Conservation (phyloP, 2,888 invertebrate genomes). For the Melanophora roralis region DNA sequence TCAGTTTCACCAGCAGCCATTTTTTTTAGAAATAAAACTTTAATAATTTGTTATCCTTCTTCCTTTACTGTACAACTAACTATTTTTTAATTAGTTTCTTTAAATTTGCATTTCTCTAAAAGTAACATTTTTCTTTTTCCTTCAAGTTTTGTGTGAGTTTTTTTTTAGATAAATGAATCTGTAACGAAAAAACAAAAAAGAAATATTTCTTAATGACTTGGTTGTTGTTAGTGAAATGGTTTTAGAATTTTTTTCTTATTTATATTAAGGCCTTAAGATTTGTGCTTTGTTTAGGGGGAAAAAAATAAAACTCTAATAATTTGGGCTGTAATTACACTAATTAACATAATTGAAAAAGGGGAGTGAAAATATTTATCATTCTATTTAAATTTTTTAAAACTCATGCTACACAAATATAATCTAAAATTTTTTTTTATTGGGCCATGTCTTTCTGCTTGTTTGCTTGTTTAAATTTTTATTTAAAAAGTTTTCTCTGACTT, state of each 20-base stretch:
- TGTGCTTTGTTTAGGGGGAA: neutral
- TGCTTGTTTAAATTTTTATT: too few relatives aligned
- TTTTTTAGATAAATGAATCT: conserved; percentile 52
- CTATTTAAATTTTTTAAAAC: too few relatives aligned
- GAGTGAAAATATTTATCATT: too few relatives aligned
- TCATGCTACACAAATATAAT: too few relatives aligned
- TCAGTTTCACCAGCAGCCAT: too few relatives aligned
- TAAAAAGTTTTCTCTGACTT: too few relatives aligned
- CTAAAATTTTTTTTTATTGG: too few relatives aligned
- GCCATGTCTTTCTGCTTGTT: too few relatives aligned
- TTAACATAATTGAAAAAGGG: too few relatives aligned
- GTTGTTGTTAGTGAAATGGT: conserved; percentile 26
- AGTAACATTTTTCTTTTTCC: neutral
- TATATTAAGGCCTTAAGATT: neutral
- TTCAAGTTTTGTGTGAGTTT: conserved; percentile 7
- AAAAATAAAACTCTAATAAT: too few relatives aligned
- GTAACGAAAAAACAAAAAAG: conserved; percentile 16
- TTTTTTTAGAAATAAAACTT: conserved; percentile 13
- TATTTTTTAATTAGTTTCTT: neutral
- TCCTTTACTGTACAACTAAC: neutral
- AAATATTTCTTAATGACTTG: conserved; percentile 26
- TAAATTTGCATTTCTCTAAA: neutral
- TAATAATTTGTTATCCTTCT: neutral
- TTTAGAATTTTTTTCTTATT: conserved; percentile 5
- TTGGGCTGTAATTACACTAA: too few relatives aligned